Conservation (phyloP, 2,888 invertebrate species). For the Lasioglossum marginatum region DNA sequence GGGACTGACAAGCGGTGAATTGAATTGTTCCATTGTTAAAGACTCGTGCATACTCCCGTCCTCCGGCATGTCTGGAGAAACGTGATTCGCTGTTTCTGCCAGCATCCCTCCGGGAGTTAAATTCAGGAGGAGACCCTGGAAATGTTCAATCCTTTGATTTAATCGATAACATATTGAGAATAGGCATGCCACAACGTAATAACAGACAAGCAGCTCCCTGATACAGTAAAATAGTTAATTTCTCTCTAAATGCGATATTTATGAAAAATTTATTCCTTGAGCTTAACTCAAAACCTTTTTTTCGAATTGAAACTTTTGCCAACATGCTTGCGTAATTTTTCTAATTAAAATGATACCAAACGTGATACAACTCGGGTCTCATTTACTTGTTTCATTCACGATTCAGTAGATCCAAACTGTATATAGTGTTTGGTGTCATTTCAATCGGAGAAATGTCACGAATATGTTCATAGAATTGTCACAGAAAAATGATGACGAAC, state of each 20-base stretch:
- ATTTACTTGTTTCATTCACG: too few relatives aligned
- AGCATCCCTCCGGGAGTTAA: slow-evolving; percentile 85
- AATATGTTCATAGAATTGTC: not conserved
- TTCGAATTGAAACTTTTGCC: not conserved
- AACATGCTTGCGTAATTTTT: not conserved
- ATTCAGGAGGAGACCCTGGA: slow-evolving; percentile 87
- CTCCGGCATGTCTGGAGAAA: slow-evolving; percentile 79
- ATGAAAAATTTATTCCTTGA: not conserved
- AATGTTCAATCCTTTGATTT: slow-evolving; percentile 17
- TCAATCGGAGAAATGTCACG: not conserved
- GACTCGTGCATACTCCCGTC: slow-evolving; percentile 82
- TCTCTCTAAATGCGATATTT: not conserved
- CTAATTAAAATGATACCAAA: not conserved
- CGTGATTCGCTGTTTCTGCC: slow-evolving; percentile 77
- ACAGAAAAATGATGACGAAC: not conserved
- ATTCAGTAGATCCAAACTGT: too few relatives aligned
- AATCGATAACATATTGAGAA: not conserved
- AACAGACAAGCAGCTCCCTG: not conserved
- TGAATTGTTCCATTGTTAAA: slow-evolving; percentile 85
- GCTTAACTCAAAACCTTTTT: not conserved
- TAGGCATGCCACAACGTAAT: too few relatives aligned
- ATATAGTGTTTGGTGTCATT: not conserved
- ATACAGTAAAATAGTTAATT: not conserved
- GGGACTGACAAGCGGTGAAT: slow-evolving; percentile 86
- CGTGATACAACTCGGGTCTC: not conserved